phyloP scores from a whole-genome alignment of 2,113 vertebrate genomes.

The Epinephelus lanceolatus region DNA sequence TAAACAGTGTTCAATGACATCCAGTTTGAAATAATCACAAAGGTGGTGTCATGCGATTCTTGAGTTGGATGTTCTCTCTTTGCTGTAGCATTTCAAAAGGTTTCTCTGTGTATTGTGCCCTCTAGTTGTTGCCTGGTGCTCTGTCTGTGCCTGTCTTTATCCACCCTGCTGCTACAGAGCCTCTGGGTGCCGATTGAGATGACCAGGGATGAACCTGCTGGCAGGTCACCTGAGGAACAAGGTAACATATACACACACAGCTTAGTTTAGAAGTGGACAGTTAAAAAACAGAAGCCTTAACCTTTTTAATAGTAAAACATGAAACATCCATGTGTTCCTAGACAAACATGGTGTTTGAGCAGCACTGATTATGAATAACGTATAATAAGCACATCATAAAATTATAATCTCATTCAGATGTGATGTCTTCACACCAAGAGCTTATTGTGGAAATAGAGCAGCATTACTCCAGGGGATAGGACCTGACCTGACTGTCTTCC shows the following conservation, averaged over 20 bases:
- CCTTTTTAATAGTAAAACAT: not conserved
- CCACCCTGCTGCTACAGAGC: constrained; percentile 79
- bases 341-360: not conserved
- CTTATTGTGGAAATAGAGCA: not conserved
- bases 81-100: not conserved
- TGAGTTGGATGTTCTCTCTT: not conserved
- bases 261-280: constrained; percentile 1
- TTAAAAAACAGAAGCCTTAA: not conserved
- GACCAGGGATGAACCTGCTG: constrained; percentile 50
- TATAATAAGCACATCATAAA: not conserved
- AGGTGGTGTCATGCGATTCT: not conserved
- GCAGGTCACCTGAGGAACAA: constrained; percentile 69
- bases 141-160: constrained; percentile 73
- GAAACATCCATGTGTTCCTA: not conserved
- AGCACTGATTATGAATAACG: not conserved
- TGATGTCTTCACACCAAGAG: not conserved
- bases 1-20: too few species aligned
- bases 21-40: too few species aligned
- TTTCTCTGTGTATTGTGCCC: constrained; percentile 57
- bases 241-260: constrained; percentile 43
- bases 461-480: not conserved
- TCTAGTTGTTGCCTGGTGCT: constrained; percentile 81
- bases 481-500: not conserved
- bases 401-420: not conserved
- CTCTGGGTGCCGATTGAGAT: constrained; percentile 76